phyloP scores from a whole-genome alignment of 1,140 invertebrate genomes.

The Macrostomum lignano region DNA sequence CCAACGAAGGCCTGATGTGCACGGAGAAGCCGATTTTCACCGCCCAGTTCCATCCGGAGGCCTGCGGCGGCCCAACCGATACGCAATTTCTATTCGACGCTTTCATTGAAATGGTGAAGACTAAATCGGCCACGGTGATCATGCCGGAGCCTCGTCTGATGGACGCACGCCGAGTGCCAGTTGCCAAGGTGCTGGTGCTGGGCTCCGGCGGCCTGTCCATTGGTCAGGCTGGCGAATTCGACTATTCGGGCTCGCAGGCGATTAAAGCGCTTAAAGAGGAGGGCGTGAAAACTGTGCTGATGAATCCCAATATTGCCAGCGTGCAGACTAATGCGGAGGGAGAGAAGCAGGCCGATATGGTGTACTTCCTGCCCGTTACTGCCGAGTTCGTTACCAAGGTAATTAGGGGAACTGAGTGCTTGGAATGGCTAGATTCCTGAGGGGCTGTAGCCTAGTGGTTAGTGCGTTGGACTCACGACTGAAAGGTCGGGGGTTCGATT shows the following conservation, averaged over 20 bases:
- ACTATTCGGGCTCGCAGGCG: conserved; percentile 43
- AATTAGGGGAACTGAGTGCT: conserved; percentile 2
- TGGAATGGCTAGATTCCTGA: too few species aligned
- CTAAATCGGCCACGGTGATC: conserved; percentile 4
- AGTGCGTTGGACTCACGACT: too few species aligned
- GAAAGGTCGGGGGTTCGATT: too few species aligned
- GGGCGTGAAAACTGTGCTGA: conserved; percentile 65
- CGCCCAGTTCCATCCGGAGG: conserved; percentile 96
- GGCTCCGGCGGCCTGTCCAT: conserved; percentile 95
- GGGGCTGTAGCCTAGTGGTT: too few species aligned
- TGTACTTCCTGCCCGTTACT: conserved; percentile 81
- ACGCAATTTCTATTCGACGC: conserved; percentile 76
- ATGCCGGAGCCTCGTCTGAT: conserved; percentile 26
- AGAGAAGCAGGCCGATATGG: conserved; percentile 57
- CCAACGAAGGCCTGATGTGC: conserved; percentile 64
- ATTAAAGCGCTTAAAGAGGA: conserved; percentile 87
- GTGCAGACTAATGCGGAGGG: conserved; percentile 82
- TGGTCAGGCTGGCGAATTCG: conserved; percentile 88
- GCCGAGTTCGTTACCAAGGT: conserved; percentile 61
- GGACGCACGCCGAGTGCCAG: neutral
- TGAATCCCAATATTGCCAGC: conserved; percentile 96
- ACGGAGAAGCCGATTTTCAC: conserved; percentile 49
- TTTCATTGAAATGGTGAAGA: conserved; percentile 45
- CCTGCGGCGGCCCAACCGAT: conserved; percentile 74
- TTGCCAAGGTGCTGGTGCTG: conserved; percentile 62